A percentile compares a stretch with the other conserved stretches of the same genome.
phyloP scores from a whole-genome alignment of 2,797 vertebrate species.

The Percopsis omiscomaycus region DNA sequence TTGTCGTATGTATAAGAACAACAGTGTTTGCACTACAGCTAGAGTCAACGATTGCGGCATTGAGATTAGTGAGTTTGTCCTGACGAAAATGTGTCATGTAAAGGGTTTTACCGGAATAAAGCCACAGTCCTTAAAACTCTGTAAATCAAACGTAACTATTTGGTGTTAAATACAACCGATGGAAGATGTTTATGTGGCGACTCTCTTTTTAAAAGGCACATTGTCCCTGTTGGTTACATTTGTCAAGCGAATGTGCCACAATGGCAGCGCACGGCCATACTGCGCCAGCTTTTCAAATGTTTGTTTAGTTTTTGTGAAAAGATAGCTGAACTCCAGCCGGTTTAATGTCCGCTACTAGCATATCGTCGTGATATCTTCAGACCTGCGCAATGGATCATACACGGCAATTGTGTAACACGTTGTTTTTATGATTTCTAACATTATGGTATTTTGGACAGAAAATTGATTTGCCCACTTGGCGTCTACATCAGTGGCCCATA shows the following conservation, averaged over 20 bases:
- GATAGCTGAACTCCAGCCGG: slow-evolving; percentile 30
- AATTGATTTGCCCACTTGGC: slow-evolving; percentile 34
- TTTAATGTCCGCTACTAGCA: slow-evolving; percentile 10
- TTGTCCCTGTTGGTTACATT: slow-evolving; percentile 18
- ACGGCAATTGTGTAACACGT: no score
- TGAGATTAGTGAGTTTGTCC: slow-evolving; percentile 32
- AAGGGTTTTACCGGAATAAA: slow-evolving; percentile 5
- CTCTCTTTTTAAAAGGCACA: background rate
- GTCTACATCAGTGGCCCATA: slow-evolving; percentile 24
- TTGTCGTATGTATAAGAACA: background rate
- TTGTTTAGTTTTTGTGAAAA: slow-evolving; percentile 37
- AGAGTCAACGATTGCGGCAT: slow-evolving; percentile 23
- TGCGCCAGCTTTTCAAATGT: slow-evolving; percentile 55
- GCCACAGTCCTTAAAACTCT: slow-evolving; percentile 28
- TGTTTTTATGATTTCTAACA: slow-evolving; percentile 6
- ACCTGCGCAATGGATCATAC: background rate
- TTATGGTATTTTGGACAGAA: slow-evolving; percentile 1
- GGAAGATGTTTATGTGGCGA: background rate
- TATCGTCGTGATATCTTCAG: slow-evolving; percentile 7
- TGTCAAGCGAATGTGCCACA: slow-evolving; percentile 45
- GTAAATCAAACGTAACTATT: background rate
- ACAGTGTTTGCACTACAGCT: background rate
- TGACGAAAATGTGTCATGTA: slow-evolving; percentile 24
- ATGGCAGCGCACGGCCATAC: slow-evolving; percentile 57
- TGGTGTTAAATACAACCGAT: background rate